These are phyloP conservation scores for Lutjanus erythropterus DNA, from an alignment of 2,113 vertebrate species.

Conservation along the genomic window DNA sequence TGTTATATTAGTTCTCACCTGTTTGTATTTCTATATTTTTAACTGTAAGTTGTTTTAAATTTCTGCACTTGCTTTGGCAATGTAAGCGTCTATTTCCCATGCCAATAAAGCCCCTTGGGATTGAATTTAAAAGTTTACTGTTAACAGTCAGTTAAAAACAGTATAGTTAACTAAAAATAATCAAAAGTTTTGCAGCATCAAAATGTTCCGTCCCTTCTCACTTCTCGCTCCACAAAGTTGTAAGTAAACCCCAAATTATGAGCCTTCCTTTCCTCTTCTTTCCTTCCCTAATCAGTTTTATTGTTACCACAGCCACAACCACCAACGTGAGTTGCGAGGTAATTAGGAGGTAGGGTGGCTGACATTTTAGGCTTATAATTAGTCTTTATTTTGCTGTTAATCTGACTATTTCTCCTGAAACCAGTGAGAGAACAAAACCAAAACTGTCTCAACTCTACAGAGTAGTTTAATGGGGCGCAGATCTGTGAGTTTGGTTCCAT, in stretches of 20 bases:
- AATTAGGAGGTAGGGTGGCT: background rate
- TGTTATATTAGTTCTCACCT: too few species aligned
- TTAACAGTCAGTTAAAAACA: background rate
- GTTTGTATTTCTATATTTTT: too few species aligned
- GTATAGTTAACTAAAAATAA: too few species aligned
- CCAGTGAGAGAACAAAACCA: background rate
- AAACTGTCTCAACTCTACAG: background rate
- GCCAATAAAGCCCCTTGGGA: too few species aligned
- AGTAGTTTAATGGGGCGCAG: background rate
- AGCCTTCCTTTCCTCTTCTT: background rate
- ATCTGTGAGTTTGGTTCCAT: background rate
- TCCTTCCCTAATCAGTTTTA: slow-evolving; percentile 17
- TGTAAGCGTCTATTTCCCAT: too few species aligned
- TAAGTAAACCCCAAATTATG: background rate
- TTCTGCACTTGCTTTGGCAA: too few species aligned
- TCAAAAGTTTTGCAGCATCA: background rate
- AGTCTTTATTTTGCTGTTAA: background rate
- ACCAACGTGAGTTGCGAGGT: background rate
- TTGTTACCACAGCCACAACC: slow-evolving; percentile 10
- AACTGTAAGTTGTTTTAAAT: too few species aligned
- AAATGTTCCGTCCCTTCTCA: background rate
- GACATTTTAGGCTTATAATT: background rate
- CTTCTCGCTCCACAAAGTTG: background rate
- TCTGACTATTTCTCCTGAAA: background rate
- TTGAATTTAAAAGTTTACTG: too few species aligned